Conservation (phyloP, 35 echinoderm and acorn worm species). For the Lytechinus pictus region DNA sequence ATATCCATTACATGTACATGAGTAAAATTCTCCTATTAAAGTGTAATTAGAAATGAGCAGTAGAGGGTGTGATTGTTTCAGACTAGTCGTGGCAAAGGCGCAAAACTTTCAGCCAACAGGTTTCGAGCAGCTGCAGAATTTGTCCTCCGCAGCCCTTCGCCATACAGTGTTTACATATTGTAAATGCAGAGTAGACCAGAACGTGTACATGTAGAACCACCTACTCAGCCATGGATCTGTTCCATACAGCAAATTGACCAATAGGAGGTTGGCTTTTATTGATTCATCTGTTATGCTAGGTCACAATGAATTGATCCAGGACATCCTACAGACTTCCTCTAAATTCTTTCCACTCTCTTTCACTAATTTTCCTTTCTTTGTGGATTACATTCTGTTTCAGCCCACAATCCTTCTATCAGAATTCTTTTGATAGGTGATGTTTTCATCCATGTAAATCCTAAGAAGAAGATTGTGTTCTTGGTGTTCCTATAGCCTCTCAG, state of each 20-base stretch:
- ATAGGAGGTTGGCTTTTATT: not conserved
- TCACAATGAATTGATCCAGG: constrained; percentile 18
- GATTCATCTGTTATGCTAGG: constrained; percentile 11
- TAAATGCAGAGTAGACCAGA: not conserved
- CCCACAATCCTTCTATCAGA: not conserved
- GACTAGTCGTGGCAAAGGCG: not conserved
- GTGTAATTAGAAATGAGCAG: not conserved
- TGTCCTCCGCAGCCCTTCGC: not conserved
- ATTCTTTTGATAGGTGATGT: not conserved
- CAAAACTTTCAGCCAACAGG: not conserved
- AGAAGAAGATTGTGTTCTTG: not conserved
- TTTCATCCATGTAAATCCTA: not conserved
- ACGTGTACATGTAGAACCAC: not conserved
- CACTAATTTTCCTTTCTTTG: not conserved
- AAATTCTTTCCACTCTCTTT: not conserved
- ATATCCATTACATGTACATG: not conserved
- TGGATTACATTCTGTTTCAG: not conserved
- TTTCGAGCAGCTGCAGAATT: not conserved
- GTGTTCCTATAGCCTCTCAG: not conserved
- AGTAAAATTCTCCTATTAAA: not conserved
- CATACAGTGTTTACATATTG: not conserved
- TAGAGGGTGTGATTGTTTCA: not conserved
- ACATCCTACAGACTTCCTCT: not conserved
- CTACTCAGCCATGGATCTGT: not conserved
- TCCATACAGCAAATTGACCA: not conserved